phyloP scores from a whole-genome alignment of 1,140 invertebrate genomes.

The Papilio glaucus region DNA sequence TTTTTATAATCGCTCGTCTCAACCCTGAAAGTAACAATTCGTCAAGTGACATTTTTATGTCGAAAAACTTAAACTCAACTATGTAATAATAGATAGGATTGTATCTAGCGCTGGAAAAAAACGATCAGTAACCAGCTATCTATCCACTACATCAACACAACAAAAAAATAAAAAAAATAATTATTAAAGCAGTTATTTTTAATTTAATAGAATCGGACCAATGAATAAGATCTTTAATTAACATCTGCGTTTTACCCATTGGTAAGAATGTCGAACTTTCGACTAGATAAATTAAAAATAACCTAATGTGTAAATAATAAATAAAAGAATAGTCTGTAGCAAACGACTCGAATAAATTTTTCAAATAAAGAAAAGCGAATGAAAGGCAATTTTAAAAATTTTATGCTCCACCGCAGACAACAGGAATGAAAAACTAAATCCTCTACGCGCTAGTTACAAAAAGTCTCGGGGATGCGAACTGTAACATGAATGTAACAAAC shows the following conservation, averaged over 20 bases:
- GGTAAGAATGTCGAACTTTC: too few species aligned
- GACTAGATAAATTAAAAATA: too few species aligned
- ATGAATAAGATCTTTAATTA: too few species aligned
- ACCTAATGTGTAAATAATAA: too few species aligned
- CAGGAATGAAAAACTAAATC: constrained; percentile 59
- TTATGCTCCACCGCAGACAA: constrained; percentile 31
- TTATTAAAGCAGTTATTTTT: too few species aligned
- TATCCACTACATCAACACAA: too few species aligned
- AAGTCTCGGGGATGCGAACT: constrained; percentile 66
- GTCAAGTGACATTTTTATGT: constrained; percentile 1
- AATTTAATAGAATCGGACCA: too few species aligned
- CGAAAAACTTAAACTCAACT: background rate
- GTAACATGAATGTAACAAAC: constrained; percentile 81
- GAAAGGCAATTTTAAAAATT: constrained; percentile 25
- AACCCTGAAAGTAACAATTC: constrained; percentile 30
- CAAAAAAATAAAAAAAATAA: too few species aligned
- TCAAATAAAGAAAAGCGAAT: background rate
- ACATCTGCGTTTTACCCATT: too few species aligned
- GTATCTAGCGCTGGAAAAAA: too few species aligned
- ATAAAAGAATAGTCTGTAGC: background rate
- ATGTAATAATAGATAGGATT: background rate
- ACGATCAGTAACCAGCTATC: too few species aligned
- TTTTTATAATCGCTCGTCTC: constrained; percentile 53
- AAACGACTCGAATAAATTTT: background rate
- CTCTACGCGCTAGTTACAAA: constrained; percentile 65